phyloP scores from a whole-genome alignment of 2,113 vertebrate genomes.

The Dicentrarchus labrax region DNA sequence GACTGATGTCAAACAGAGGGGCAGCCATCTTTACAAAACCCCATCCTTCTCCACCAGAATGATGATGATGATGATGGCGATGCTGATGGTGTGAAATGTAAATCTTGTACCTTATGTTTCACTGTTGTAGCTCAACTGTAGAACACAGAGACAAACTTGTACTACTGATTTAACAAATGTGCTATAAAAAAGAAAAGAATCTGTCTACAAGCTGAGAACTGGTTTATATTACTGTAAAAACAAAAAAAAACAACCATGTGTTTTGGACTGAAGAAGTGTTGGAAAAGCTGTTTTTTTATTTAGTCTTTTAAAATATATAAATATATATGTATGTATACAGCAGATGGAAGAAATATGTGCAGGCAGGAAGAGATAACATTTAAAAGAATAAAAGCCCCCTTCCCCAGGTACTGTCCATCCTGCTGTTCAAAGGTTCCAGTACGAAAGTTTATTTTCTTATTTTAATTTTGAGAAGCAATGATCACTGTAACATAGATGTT shows the following conservation, averaged over 20 bases:
- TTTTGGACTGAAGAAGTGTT: conserved; percentile 85
- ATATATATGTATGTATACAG: conserved; percentile 78
- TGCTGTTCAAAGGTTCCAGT: conserved; percentile 18
- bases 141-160: conserved; percentile 88
- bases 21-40: conserved; percentile 29
- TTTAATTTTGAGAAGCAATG: conserved; percentile 69
- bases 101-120: conserved; percentile 91
- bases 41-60: conserved; percentile 53
- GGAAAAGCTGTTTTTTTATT: conserved; percentile 58
- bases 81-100: conserved; percentile 87
- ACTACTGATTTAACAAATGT: conserved; percentile 93
- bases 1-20: not conserved
- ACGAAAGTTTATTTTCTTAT: conserved; percentile 55
- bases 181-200: conserved; percentile 74
- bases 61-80: conserved; percentile 58
- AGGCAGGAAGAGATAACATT: conserved; percentile 86
- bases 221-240: conserved; percentile 31
- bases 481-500: conserved; percentile 93
- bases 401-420: conserved; percentile 11
- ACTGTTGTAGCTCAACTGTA: conserved; percentile 92
- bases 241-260: conserved; percentile 63
- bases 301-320: conserved; percentile 65
- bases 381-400: conserved; percentile 22
- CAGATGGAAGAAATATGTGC: conserved; percentile 79
- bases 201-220: not conserved